Evolutionary conservation across 1,140 invertebrate genomes (phyloP), one percentile per base, ranked within the genome.

Genomic region (Papilio xuthus): DNA sequence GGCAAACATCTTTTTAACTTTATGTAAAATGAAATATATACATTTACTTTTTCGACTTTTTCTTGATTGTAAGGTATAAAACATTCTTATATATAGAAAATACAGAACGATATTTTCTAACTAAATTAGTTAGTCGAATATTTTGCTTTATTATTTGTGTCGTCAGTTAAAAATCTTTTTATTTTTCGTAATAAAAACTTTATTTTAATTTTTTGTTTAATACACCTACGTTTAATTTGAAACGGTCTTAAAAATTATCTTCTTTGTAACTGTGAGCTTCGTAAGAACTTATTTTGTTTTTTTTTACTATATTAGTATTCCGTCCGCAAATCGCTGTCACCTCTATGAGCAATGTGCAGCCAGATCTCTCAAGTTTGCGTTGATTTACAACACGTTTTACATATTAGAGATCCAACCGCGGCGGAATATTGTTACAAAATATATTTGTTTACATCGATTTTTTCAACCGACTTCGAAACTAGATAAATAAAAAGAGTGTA

Each of bases 21-120:
- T 67, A 67, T 67, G 60, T 67, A 67, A 67, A 67, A 67, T 28
- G 60, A 67, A 67, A 67, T 67, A 67, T 67, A 67, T 67, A 67
- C 60, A 67, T 67, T 32, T 15, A 67, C 26, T 28, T 63, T 13
- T 26, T 26, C 56, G 12, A 67, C 60, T 15, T 67, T 28, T 67
- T 7, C 60, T 67, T 67, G 60, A 32, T 67, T 67, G 26, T 28
- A 26, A 26, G 23, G 23, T 63, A 63, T 12, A 63, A 63, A 63
- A 63, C 15, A 3, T 44, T 1, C 1, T 44, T 4, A 44, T 13
- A 53, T n/a, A n/a, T 6, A 37, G 32, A 37, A 37, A 37, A 37
- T 37, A 3, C 4, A 37, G 7, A 6, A 37, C 32, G 32, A 37
- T 7, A 37, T 37, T 7, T 37, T n/a, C n/a, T n/a, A n/a, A n/a